These are phyloP conservation scores for Priocnemis perturbator DNA, from an alignment of 2,888 invertebrate genomes.

Conservation along the genomic window DNA sequence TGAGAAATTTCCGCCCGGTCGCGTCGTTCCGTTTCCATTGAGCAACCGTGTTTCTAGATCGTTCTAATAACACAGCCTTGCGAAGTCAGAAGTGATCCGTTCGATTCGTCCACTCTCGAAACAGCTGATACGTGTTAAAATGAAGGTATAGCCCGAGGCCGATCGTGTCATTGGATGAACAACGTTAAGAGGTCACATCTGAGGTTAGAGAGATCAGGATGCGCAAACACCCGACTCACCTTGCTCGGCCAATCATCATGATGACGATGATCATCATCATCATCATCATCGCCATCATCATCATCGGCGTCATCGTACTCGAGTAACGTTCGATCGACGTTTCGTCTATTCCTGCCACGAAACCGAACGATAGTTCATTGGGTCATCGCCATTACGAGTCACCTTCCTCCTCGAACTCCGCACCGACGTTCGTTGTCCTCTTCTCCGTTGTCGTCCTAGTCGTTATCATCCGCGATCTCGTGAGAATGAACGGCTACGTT, in stretches of 20 bases:
- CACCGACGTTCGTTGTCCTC: too few relatives aligned
- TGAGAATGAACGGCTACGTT: not conserved
- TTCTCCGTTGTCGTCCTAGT: not conserved
- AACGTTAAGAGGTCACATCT: constrained; percentile 36
- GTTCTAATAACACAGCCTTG: too few relatives aligned
- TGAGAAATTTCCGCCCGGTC: too few relatives aligned
- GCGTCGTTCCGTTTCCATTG: too few relatives aligned
- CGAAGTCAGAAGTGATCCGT: not conserved
- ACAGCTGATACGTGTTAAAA: not conserved
- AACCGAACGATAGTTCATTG: constrained; percentile 44
- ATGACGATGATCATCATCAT: constrained; percentile 1
- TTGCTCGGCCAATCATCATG: constrained; percentile 14
- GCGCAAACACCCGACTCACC: constrained; percentile 44
- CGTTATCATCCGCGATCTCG: not conserved
- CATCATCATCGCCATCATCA: constrained; percentile 12
- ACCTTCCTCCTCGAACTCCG: constrained; percentile 1
- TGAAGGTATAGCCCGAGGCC: constrained; percentile 37
- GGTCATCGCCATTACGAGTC: constrained; percentile 46
- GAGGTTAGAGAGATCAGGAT: constrained; percentile 41
- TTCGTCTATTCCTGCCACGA: constrained; percentile 16
- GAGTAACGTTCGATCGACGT: constrained; percentile 1
- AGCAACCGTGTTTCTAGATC: too few relatives aligned
- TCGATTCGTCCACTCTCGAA: not conserved
- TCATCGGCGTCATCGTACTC: constrained; percentile 14
- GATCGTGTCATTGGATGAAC: constrained; percentile 41